A percentile compares a stretch with the other conserved stretches of the same genome.
Evolutionary conservation across 2,797 vertebrate species (phyloP).

Genomic region (Varecia variegata): DNA sequence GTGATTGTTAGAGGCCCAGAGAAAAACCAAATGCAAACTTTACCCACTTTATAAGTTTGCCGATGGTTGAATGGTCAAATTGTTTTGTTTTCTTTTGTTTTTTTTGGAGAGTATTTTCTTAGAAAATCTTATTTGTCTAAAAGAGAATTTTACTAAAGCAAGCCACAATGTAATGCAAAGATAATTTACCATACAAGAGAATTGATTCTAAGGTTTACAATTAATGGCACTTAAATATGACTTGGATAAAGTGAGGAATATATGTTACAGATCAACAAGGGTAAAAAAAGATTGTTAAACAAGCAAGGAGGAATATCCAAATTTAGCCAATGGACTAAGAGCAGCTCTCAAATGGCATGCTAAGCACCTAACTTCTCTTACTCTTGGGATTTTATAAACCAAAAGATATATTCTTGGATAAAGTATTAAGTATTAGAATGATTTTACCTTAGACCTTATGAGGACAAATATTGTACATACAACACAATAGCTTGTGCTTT

Average conservation of each 20-base stretch:
- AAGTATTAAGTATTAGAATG: not conserved
- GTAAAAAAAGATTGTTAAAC: not conserved
- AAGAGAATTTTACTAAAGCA: slow-evolving; percentile 24
- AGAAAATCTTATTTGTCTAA: not conserved
- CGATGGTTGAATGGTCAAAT: not conserved
- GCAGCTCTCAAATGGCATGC: not conserved
- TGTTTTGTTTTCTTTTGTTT: not conserved
- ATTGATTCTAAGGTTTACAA: not conserved
- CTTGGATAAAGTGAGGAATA: not conserved
- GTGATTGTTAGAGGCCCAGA: not conserved
- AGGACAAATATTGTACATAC: not conserved
- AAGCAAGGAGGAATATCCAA: not conserved
- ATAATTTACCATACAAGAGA: not conserved
- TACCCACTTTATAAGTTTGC: not conserved
- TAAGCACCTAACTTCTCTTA: not conserved
- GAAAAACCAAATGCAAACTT: slow-evolving; percentile 18
- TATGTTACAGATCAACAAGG: not conserved
- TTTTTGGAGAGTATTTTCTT: not conserved
- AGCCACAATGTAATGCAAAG: not conserved
- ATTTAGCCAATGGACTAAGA: not conserved
- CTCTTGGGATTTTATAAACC: not conserved
- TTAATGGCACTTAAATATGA: not conserved
- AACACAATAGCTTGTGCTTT: not conserved
- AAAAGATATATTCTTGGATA: not conserved
- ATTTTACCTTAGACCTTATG: not conserved